Evolutionary conservation across 35 echinoderm and acorn worm species (phyloP), one percentile per base, ranked within the genome.

Genomic region (Apostichopus parvimensis): DNA sequence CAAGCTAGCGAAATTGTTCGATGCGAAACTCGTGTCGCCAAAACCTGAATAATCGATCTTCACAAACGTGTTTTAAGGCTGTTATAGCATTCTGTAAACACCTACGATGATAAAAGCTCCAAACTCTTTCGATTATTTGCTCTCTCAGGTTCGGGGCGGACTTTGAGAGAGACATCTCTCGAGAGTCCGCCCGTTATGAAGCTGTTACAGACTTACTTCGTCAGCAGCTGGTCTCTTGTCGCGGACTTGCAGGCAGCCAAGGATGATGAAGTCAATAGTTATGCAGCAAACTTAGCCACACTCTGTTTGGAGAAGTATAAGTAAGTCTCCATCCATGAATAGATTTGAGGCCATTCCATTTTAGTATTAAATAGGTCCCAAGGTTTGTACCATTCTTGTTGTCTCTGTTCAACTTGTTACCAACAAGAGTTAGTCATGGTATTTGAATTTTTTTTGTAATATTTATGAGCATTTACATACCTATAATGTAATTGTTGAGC

Each of bases 81-180:
- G 9, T 77, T 7, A 77, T 77, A 0, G 73, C 25, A 17, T 7
- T 11, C 12, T 34, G 6, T 82, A 28, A 22, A 82, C 79, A 52
- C 15, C 79, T 45, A 45, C 1, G 2, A 18, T 25, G 6, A 18
- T 80, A 12, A 72, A 72, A 20, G n/a, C 12, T 72, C 12, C n/a
- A 20, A 72, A 72, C 68, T 4, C 4, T 72, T 72, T 72, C 6
- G 68, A 72, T 12, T 72, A 72, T 14, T 14, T 72, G 0, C 12
- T 45, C 1, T 45, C 10, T 78, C 12, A 98, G 96, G 96, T 98
- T 98, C 96, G 25, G 96, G 96, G 94, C 96, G 96, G 94, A 98
- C 96, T 98, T 93, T 98, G 70, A 94, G 96, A 21, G 96, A 98
- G 94, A 95, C 94, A 45, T 91, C 96, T 94, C 96, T 98, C 79